These are phyloP conservation scores for Artemia sp. DNA, from an alignment of 2,888 invertebrate genomes.

Conservation along the genomic window DNA sequence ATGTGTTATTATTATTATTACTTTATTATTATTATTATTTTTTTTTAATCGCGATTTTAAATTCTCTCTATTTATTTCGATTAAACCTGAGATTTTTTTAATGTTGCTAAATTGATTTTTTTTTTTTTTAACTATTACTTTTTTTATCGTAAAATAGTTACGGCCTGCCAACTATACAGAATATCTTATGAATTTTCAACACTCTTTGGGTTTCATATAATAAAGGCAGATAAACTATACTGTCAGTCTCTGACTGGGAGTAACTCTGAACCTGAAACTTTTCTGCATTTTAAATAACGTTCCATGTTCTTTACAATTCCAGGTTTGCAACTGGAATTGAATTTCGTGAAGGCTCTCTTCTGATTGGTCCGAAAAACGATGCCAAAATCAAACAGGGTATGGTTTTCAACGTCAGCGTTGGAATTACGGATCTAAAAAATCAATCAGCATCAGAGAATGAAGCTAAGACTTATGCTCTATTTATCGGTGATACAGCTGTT, in stretches of 20 bases:
- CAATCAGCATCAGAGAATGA: conserved; percentile 64
- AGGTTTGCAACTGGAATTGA: conserved; percentile 94
- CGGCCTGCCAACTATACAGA: too few species aligned
- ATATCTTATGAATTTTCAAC: not conserved
- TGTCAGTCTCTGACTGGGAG: not conserved
- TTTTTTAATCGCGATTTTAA: not conserved
- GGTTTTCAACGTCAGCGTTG: conserved; percentile 90
- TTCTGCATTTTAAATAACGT: conserved; percentile 4
- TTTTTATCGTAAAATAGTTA: too few species aligned
- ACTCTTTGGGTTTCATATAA: not conserved
- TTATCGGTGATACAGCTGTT: conserved; percentile 90
- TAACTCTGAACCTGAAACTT: conserved; percentile 16
- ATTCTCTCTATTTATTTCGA: too few species aligned
- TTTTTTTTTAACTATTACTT: too few species aligned
- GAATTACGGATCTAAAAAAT: conserved; percentile 67
- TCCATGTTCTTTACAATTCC: conserved; percentile 25
- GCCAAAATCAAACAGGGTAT: conserved; percentile 70
- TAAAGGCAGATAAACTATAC: not conserved
- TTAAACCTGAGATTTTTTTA: too few species aligned
- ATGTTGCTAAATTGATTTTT: too few species aligned
- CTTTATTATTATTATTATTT: not conserved
- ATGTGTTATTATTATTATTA: too few species aligned
- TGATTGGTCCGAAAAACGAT: conserved; percentile 76
- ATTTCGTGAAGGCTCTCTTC: conserved; percentile 81
- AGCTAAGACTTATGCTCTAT: conserved; percentile 74